Base-by-base conservation (phyloP, 2,113 vertebrate genomes). In the Protobothrops mucrosquamatus region DNA sequence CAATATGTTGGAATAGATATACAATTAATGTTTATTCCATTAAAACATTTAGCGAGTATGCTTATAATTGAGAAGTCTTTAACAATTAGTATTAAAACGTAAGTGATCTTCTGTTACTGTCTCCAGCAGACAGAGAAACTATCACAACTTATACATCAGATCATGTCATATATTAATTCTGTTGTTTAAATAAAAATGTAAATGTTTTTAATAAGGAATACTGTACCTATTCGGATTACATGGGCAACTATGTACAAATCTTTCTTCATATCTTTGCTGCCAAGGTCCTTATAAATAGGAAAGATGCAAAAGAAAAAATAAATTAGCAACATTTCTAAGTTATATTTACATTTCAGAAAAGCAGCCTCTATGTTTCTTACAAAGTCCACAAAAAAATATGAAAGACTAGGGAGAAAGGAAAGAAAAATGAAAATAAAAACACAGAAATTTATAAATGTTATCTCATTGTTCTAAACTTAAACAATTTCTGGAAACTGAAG, bases 241-340 rank as follows among this genome's bases (percentile, higher is more conserved):
- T 99, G 99, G 96, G 98, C 98, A 96, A 99, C 98, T 95, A 99
- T 98, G 96, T 99, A 99, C 90, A 99, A 98, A 96, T 99, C 99
- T 95, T 98, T 98, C 98, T 99, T 99, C 98, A 99, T 97, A 96
- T 99, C 99, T 97, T 99, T 99, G 97, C 98, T 99, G 98, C 99
- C 99, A 92, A 99, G 97, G 97, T 99, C 99, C 99, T 99, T 93
- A 59, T 94, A 95, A 95, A 93, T 55, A 34, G 24, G 94, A 89
- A 57, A 96, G 94, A 95, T 1, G 88, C 0, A 94, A 34, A 91
- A 92, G 92, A 90, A 92, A 94, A 95, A 91, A 94, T 29, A 74
- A 34, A 7, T 26, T 57, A 59, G 39, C 4, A 90, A 43, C 20
- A 86, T 52, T 52, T 86, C 18, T 34, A 61, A 11, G 90, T 43